Conservation (phyloP, 2,797 vertebrate genomes). For the Pseudochaenichthys georgianus region DNA sequence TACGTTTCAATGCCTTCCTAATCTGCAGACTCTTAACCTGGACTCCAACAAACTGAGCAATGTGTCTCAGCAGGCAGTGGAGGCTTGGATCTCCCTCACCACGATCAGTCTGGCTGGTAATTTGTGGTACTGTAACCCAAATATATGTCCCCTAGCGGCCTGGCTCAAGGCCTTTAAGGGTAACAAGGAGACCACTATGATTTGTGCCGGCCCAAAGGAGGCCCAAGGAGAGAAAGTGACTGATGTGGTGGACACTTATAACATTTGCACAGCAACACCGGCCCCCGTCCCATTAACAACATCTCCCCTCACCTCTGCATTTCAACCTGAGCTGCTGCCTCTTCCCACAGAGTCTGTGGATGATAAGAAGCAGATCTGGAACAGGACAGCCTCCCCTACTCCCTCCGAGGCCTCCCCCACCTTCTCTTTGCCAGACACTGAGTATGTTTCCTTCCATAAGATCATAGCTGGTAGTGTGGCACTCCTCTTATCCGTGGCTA, state of each 20-base stretch:
- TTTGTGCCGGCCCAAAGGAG: conserved; percentile 94
- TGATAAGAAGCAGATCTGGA: conserved; percentile 80
- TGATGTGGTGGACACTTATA: conserved; percentile 92
- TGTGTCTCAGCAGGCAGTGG: conserved; percentile 93
- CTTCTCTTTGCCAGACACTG: conserved; percentile 88
- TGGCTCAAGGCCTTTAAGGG: conserved; percentile 97
- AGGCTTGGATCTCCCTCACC: conserved; percentile 95
- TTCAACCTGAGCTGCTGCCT: conserved; percentile 82
- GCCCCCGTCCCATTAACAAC: conserved; percentile 86
- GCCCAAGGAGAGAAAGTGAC: conserved; percentile 95
- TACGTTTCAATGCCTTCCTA: conserved; percentile 95
- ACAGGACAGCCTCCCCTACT: conserved; percentile 78
- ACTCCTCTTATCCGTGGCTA: conserved; percentile 94
- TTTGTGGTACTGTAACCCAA: conserved; percentile 95
- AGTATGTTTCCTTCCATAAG: conserved; percentile 97
- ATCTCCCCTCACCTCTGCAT: conserved; percentile 80
- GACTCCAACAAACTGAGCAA: conserved; percentile 98
- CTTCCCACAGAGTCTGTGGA: conserved; percentile 85
- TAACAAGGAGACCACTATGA: conserved; percentile 94
- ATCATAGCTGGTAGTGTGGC: conserved; percentile 96
- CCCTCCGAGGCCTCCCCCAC: conserved; percentile 83
- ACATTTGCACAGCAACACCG: conserved; percentile 90
- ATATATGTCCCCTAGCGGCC: conserved; percentile 92
- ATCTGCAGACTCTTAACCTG: conserved; percentile 95
- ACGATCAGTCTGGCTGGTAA: conserved; percentile 96